These are phyloP conservation scores for Keiferia lycopersicella DNA, from an alignment of 2,888 invertebrate species.

Conservation along the genomic window DNA sequence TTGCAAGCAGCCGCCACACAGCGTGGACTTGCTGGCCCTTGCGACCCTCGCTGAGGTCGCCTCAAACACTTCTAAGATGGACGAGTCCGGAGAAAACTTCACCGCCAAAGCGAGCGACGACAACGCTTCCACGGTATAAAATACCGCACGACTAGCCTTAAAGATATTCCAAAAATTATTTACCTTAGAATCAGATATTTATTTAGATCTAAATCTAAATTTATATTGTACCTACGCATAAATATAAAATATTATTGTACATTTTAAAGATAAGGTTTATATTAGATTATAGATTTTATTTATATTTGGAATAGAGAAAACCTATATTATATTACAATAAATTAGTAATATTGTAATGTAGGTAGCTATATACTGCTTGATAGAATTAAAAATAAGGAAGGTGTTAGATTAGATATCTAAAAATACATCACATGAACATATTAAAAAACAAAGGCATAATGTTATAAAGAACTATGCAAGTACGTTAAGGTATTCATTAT, in stretches of 20 bases:
- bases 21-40: conserved; percentile 77
- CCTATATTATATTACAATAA: conserved; percentile 21
- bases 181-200: conserved; percentile 78
- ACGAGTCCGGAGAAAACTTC: conserved; percentile 51
- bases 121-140: conserved; percentile 71
- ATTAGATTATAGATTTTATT: conserved; percentile 70
- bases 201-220: conserved; percentile 78
- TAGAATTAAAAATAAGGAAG: conserved; percentile 56
- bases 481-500: not conserved
- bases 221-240: conserved; percentile 78
- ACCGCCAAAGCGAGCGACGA: conserved; percentile 59
- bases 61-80: conserved; percentile 77
- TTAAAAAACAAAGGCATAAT: conserved; percentile 77
- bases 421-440: conserved; percentile 60
- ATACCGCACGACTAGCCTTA: conserved; percentile 72
- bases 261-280: conserved; percentile 73
- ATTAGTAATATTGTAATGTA: conserved; percentile 47
- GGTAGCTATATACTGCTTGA: conserved; percentile 69
- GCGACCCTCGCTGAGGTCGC: conserved; percentile 86
- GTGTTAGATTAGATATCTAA: conserved; percentile 60
- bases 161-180: conserved; percentile 78
- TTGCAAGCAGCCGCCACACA: conserved; percentile 51
- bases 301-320: conserved; percentile 64
- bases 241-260: conserved; percentile 62
- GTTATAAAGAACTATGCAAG: conserved; percentile 41